Percentiles rank a stretch among this genome's conserved stretches.
Evolutionary conservation across 2,888 invertebrate species (phyloP).

Genomic region (Disparrhopalites patrizii): DNA sequence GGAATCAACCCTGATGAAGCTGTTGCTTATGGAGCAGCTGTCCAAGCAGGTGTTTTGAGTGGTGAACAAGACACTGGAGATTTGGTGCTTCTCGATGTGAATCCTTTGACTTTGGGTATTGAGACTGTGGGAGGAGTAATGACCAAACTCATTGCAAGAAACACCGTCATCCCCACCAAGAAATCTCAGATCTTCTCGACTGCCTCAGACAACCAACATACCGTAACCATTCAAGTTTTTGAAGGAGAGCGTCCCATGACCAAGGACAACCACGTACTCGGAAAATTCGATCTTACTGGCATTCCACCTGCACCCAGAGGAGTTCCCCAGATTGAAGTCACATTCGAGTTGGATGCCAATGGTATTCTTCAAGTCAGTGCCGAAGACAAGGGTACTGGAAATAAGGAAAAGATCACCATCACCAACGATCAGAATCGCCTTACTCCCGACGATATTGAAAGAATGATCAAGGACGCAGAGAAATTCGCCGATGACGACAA

Average conservation of each 20-base stretch:
- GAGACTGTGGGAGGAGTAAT: conserved; percentile 99
- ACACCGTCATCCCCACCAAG: conserved; percentile 98
- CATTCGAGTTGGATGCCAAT: conserved; percentile 91
- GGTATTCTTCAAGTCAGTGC: conserved; percentile 89
- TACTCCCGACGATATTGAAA: conserved; percentile 96
- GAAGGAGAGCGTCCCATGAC: conserved; percentile 99
- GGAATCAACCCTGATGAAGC: conserved; percentile 99
- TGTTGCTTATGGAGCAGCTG: conserved; percentile 61
- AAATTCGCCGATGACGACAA: conserved; percentile 99
- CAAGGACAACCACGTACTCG: conserved; percentile 97
- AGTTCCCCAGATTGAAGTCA: conserved; percentile 90
- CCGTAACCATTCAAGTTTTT: conserved; percentile 96
- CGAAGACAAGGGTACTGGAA: conserved; percentile 98
- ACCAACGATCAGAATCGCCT: conserved; percentile 97
- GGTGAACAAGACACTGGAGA: conserved; percentile 97
- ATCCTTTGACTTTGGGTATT: conserved; percentile 98
- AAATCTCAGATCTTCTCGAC: conserved; percentile 99
- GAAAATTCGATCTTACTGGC: conserved; percentile 96
- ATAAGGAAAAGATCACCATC: conserved; percentile 97
- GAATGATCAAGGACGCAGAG: conserved; percentile 99
- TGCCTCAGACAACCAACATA: conserved; percentile 97
- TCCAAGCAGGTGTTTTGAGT: conserved; percentile 95
- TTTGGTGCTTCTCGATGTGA: conserved; percentile 93
- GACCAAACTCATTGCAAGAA: conserved; percentile 96
- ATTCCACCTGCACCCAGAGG: conserved; percentile 93